Base-by-base conservation (phyloP, 2,797 vertebrate genomes). In the Capromys pilorides region DNA sequence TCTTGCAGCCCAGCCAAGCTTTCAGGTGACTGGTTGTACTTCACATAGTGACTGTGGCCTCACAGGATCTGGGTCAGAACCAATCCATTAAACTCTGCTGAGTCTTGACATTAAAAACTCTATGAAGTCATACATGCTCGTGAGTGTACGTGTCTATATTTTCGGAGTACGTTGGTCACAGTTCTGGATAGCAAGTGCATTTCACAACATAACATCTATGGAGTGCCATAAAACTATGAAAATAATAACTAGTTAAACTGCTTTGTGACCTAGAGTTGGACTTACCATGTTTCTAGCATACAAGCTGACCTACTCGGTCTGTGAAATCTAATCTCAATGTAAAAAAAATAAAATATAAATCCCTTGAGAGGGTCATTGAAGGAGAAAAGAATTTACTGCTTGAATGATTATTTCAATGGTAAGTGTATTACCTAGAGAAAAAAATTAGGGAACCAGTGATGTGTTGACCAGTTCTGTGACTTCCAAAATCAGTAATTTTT, bases 21-120 rank as follows among this genome's bases (percentile, higher is more conserved):
- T 31, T 22, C 33, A 31, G 79, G 1, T 28, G 10, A 36, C 24
- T 0, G 1, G 0, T 8, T 6, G 45, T 13, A 14, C 28, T 36
- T 9, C 1, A 6, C 21, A 6, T 11, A 12, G 28, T 28, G 51
- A 78, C 51, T 14, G 26, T 41, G 51, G 1, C 36, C 49, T 28
- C 2, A 3, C 24, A 69, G 19, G 7, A 11, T 18, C 11, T 36
- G 12, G 45, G 5, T 24, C 22, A 45, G 69, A 61, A 16, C 2
- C 8, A 21, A 5, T 75, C 59, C 31, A 26, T 19, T 10, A 41
- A 69, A 22, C 18, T 49, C 36, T 18, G 5, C 39, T 21, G 39
- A 78, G 1, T 28, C 92, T 51, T 62, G 33, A 9, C 5, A 19
- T 64, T 31, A 64, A 39, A 78, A 69, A 49, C 26, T 10, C 2